Conservation (phyloP, 2,113 vertebrate genomes). For the Bagarius yarrelli region DNA sequence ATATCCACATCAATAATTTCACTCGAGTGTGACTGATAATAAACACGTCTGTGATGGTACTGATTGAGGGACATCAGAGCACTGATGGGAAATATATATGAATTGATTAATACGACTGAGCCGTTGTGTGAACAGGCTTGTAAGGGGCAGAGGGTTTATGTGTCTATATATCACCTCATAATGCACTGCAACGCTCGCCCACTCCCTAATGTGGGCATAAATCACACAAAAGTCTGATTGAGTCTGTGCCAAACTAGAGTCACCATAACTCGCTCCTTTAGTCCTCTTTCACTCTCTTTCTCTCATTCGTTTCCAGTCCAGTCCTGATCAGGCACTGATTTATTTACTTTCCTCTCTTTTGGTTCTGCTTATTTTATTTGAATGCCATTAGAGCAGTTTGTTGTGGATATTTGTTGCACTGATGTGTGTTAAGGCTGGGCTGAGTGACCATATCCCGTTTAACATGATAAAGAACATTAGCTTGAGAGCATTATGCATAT, state of each 20-base stretch:
- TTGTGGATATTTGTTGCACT: not conserved
- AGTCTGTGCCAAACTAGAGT: slow-evolving; percentile 37
- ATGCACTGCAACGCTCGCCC: slow-evolving; percentile 55
- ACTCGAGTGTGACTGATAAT: not conserved
- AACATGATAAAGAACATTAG: not conserved
- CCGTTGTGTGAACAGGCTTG: not conserved
- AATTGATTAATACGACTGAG: not conserved
- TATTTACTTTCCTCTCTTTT: not conserved
- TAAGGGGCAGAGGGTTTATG: slow-evolving; percentile 1
- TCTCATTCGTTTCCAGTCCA: not conserved
- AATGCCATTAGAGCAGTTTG: too few relatives aligned
- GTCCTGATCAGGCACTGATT: not conserved
- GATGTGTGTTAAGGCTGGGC: too few relatives aligned
- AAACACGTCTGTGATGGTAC: not conserved
- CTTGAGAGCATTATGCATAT: not conserved
- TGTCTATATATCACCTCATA: slow-evolving; percentile 57
- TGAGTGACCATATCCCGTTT: not conserved
- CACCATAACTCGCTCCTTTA: slow-evolving; percentile 51
- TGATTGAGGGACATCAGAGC: not conserved
- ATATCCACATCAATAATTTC: not conserved
- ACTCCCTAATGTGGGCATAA: slow-evolving; percentile 59
- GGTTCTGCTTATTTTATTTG: not conserved
- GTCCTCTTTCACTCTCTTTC: not conserved
- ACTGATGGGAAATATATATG: slow-evolving; percentile 5
- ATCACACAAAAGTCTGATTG: slow-evolving; percentile 51